Percentiles rank a stretch among this genome's conserved stretches.
These are phyloP conservation scores for Drosophila virilis DNA, from an alignment of 1,140 invertebrate species.

Conservation along the genomic window DNA sequence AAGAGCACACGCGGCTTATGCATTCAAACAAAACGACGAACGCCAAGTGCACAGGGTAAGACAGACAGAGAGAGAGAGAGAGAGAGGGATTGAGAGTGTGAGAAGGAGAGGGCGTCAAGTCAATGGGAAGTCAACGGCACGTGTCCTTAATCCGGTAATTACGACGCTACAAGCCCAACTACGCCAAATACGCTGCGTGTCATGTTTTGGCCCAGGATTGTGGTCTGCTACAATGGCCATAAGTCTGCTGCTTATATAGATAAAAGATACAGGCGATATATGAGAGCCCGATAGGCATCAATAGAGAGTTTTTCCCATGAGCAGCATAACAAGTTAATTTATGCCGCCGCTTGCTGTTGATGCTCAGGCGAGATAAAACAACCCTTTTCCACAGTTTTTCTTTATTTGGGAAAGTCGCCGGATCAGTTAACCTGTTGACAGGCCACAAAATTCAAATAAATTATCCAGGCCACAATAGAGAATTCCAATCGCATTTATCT, in stretches of 20 bases:
- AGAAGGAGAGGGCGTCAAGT: slow-evolving; percentile 48
- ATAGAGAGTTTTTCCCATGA: slow-evolving; percentile 58
- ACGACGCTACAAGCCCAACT: slow-evolving; percentile 35
- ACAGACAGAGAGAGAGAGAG: not conserved
- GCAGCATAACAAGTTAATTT: slow-evolving; percentile 78
- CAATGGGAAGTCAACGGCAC: slow-evolving; percentile 77
- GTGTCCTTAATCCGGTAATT: slow-evolving; percentile 82
- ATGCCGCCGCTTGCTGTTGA: slow-evolving; percentile 52
- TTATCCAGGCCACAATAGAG: slow-evolving; percentile 22
- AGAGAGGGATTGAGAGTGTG: not conserved
- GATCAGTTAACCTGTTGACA: slow-evolving; percentile 53
- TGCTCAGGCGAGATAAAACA: slow-evolving; percentile 54
- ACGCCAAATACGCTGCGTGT: slow-evolving; percentile 1
- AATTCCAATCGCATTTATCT: slow-evolving; percentile 50
- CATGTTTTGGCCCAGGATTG: slow-evolving; percentile 37
- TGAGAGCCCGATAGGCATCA: slow-evolving; percentile 36
- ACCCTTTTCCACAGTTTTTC: slow-evolving; percentile 49
- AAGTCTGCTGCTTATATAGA: slow-evolving; percentile 23
- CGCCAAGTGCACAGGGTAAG: slow-evolving; percentile 55
- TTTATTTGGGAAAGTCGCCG: slow-evolving; percentile 22
- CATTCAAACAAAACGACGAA: slow-evolving; percentile 57
- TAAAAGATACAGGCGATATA: slow-evolving; percentile 9
- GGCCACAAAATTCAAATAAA: slow-evolving; percentile 32
- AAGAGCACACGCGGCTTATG: slow-evolving; percentile 68
- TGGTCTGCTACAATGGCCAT: slow-evolving; percentile 38